Evolutionary conservation across 2,888 invertebrate genomes (phyloP), one percentile per base, ranked within the genome.

Genomic region (Cosmopolites sordidus): DNA sequence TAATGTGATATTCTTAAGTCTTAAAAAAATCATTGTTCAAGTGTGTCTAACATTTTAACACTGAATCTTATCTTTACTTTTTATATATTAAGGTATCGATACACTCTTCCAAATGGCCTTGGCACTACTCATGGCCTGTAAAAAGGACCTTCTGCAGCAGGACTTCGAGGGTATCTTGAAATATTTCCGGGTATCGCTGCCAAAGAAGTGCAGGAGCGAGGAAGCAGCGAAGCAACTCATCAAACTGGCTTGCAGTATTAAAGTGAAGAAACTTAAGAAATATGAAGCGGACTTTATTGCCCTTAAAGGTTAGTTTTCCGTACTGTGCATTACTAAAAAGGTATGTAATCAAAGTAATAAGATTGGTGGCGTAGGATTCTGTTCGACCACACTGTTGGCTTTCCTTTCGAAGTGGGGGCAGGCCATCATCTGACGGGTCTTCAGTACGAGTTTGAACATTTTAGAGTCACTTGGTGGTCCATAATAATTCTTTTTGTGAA

Each of bases 121-220:
- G 48, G 95, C 97, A 48, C 77, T 99, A 51, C 80, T 99, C 49
- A 91, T 89, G 71, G 77, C 83, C 60, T 92, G 93, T 56, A 88
- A 92, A 67, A 89, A 92, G 64, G 97, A 98, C 70, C 78, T 99
- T 27, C 76, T 98, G 49, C 86, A 87, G 59, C 79, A 95, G 60
- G 99, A 99, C 76, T 99, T 99, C 69, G 99, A 99, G 76, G 96
- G 96, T 14, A 89, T 96, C 53, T 80, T 99, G 61, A 99, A 98
- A 73, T 99, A 97, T 77, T 98, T 99, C 73, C 86, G 99, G 56
- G 97, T 99, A 1, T 90, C 92, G 11, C 78, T 99, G 62, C 99
- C 99, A 37, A 96, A 99, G 76, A 92, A 92, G 68, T 98, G 95
- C 71, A 86, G 97, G 46, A 89, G 87, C 11, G 92, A 96, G 69